These are phyloP conservation scores for Aphis craccivora DNA, from an alignment of 1,140 invertebrate species.

Conservation along the genomic window DNA sequence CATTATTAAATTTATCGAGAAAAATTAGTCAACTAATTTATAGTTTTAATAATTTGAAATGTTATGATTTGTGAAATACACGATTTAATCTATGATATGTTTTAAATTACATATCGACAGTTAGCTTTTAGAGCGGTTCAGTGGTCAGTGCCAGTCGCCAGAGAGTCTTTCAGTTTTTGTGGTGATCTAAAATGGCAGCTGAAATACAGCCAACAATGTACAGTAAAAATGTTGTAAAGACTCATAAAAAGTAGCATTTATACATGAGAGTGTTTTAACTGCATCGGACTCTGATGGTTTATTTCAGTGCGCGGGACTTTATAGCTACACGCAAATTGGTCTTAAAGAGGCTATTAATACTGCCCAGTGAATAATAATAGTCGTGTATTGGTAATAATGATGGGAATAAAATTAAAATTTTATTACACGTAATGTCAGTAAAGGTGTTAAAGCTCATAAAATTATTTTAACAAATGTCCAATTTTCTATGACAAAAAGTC, in stretches of 20 bases:
- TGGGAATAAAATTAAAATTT: neutral
- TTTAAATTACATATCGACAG: neutral
- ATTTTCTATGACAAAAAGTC: neutral
- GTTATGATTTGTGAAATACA: neutral
- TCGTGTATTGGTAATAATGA: neutral
- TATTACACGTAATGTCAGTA: neutral
- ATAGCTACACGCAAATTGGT: neutral
- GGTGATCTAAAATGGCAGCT: slow-evolving; percentile 35
- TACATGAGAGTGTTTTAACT: neutral
- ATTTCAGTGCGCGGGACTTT: slow-evolving; percentile 40
- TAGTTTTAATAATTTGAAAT: neutral
- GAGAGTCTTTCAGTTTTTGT: slow-evolving; percentile 14
- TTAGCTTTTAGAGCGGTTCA: neutral
- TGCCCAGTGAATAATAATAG: neutral
- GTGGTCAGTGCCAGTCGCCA: slow-evolving; percentile 18
- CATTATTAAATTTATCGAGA: neutral
- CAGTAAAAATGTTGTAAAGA: slow-evolving; percentile 49
- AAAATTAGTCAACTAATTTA: neutral
- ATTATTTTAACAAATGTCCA: neutral
- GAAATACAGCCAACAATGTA: slow-evolving; percentile 56
- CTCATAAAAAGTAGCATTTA: slow-evolving; percentile 57
- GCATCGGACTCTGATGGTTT: slow-evolving; percentile 4
- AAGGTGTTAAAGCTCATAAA: neutral
- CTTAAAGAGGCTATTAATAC: neutral
- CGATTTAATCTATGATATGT: neutral